Percentiles rank a stretch among this genome's conserved stretches.
These are phyloP conservation scores for Cliona cf. orientalis DNA, from an alignment of 37 sponge, comb jelly and placozoan species.

Conservation along the genomic window DNA sequence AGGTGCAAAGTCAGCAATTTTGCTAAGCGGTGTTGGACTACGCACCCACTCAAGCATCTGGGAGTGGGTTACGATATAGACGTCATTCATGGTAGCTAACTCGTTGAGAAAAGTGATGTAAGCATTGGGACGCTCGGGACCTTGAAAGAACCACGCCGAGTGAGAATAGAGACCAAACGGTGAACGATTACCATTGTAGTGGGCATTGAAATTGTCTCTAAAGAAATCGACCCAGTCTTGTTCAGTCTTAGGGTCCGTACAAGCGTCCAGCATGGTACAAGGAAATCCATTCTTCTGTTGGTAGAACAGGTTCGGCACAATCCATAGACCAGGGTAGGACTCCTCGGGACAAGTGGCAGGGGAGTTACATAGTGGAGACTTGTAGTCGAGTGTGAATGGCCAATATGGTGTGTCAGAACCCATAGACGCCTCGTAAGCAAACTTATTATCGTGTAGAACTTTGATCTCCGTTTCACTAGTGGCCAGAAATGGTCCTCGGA, in stretches of 20 bases:
- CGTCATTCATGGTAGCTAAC: slow-evolving; percentile 31
- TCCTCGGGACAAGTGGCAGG: slow-evolving; percentile 52
- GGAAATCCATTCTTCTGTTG: slow-evolving; percentile 19
- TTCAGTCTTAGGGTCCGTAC: slow-evolving; percentile 25
- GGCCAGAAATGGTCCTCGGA: slow-evolving; percentile 48
- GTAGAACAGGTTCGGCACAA: slow-evolving; percentile 39
- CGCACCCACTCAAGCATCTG: slow-evolving; percentile 69
- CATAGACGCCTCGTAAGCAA: slow-evolving; percentile 62
- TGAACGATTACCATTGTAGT: slow-evolving; percentile 48
- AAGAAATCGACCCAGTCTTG: slow-evolving; percentile 56
- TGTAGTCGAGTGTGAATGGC: slow-evolving; percentile 74
- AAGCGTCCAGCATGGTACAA: slow-evolving; percentile 40
- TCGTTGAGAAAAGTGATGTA: slow-evolving; percentile 38
- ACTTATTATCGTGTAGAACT: slow-evolving; percentile 36
- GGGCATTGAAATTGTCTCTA: slow-evolving; percentile 41
- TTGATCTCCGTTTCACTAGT: slow-evolving; percentile 42
- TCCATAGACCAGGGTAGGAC: slow-evolving; percentile 56
- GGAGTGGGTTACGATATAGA: slow-evolving; percentile 54
- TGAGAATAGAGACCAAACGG: slow-evolving; percentile 58
- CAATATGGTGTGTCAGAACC: slow-evolving; percentile 35
- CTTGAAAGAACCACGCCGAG: slow-evolving; percentile 37
- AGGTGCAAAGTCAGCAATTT: slow-evolving; percentile 48
- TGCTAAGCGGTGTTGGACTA: slow-evolving; percentile 39
- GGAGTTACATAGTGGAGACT: slow-evolving; percentile 45
- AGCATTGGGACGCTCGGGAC: not conserved